Evolutionary conservation across 2,888 invertebrate genomes (phyloP).

Genomic region (Drosophila atripex): DNA sequence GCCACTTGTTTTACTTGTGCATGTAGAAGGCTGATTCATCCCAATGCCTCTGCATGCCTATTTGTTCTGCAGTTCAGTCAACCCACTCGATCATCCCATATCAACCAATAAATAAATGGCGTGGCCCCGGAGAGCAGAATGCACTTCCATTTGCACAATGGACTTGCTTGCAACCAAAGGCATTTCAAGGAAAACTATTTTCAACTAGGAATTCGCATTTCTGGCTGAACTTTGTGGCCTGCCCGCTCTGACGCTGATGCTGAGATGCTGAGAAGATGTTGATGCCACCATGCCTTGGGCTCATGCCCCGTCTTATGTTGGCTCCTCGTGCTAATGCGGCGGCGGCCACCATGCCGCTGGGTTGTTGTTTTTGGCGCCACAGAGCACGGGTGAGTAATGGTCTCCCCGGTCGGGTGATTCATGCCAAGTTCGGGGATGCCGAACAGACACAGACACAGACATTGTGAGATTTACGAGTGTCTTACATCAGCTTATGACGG

Average conservation of each 20-base stretch:
- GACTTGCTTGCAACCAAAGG: conserved; percentile 31
- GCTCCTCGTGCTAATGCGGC: conserved; percentile 1
- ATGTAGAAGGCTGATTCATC: background rate
- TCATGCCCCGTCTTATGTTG: conserved; percentile 5
- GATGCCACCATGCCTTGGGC: conserved; percentile 17
- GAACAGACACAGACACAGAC: conserved; percentile 32
- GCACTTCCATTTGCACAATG: conserved; percentile 27
- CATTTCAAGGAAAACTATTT: conserved; percentile 54
- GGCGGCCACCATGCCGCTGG: background rate
- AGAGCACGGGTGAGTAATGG: conserved; percentile 31
- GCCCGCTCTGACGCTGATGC: background rate
- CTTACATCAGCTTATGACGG: conserved; percentile 16
- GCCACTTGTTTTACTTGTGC: too few relatives aligned
- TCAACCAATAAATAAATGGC: conserved; percentile 39
- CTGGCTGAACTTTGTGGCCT: conserved; percentile 35
- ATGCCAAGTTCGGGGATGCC: conserved; percentile 48
- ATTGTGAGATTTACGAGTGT: conserved; percentile 18
- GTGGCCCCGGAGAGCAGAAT: conserved; percentile 22
- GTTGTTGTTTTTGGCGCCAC: conserved; percentile 36
- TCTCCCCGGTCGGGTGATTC: conserved; percentile 31
- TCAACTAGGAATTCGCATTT: conserved; percentile 41
- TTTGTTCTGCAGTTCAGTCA: conserved; percentile 23
- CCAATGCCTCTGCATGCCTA: background rate
- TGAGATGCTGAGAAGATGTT: conserved; percentile 1
- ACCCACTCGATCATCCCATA: conserved; percentile 35